A percentile compares a stretch with the other conserved stretches of the same genome.
phyloP scores from a whole-genome alignment of 2,888 invertebrate species.

The Coremacera marginata region DNA sequence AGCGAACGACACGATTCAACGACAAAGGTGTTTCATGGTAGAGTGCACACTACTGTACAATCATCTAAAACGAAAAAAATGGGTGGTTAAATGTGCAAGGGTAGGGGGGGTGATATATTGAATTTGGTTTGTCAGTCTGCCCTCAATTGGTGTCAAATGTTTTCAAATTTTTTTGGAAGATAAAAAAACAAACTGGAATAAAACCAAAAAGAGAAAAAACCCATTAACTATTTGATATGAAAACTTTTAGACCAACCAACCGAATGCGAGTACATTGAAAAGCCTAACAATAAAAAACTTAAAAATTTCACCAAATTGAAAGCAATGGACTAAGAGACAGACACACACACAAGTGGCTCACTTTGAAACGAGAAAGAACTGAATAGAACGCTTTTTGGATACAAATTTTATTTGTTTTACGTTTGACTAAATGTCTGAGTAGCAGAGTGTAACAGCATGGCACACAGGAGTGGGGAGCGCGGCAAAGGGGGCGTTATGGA shows the following conservation, averaged over 20 bases:
- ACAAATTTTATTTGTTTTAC: slow-evolving; percentile 29
- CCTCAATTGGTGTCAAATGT: slow-evolving; percentile 34
- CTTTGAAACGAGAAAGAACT: not conserved
- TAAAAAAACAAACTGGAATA: not conserved
- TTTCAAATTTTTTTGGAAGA: slow-evolving; percentile 6
- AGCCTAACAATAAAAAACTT: slow-evolving; percentile 48
- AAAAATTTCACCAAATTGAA: not conserved
- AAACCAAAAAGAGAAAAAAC: not conserved
- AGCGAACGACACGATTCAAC: slow-evolving; percentile 6
- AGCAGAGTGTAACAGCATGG: not conserved
- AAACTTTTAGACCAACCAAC: not conserved
- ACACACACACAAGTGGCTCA: not conserved
- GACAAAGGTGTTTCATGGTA: not conserved
- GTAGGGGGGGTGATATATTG: not conserved
- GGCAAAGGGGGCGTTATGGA: not conserved
- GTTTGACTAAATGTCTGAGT: slow-evolving; percentile 19
- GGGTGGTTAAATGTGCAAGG: not conserved
- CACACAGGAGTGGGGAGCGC: not conserved
- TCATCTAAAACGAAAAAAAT: not conserved
- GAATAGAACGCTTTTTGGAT: slow-evolving; percentile 17
- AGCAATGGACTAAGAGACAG: slow-evolving; percentile 1
- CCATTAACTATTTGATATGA: not conserved
- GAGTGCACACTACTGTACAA: no score
- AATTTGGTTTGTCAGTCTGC: slow-evolving; percentile 30
- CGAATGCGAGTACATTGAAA: slow-evolving; percentile 19